Evolutionary conservation across 2,797 vertebrate species (phyloP), one percentile per base, ranked within the genome.

Genomic region (Macropus fuliginosus): DNA sequence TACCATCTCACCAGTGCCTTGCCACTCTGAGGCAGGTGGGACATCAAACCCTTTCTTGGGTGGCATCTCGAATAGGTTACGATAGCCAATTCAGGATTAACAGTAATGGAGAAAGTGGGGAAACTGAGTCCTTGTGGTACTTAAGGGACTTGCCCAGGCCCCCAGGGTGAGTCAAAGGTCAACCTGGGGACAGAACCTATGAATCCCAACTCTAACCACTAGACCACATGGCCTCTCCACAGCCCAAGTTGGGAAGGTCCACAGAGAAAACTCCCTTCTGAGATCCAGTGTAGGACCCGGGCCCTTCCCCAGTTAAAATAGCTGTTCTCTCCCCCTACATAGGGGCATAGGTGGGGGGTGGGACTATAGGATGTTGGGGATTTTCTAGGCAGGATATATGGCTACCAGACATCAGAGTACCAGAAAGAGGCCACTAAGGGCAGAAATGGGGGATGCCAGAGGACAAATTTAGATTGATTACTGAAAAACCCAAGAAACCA

Each of bases 401-500:
- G 96, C 97, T 98, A 97, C 95, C 97, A 98, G 98, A 97, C 97
- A 97, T 94, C 96, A 97, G 94, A 94, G 96, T 94, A 97, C 97
- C 56, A 98, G 97, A 98, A 97, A 92, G 96, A 97, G 96, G 97
- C 98, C 97, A 95, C 92, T 56, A 62, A 93, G 95, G 95, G 95
- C 94, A 96, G 97, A 98, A 98, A 97, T 92, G 97, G 98, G 96
- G 96, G 97, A 91, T 98, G 94, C 98, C 96, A 29, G 93, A 97
- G 97, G 98, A 98, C 97, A 98, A 97, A 98, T 97, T 97, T 98
- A 98, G 97, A 98, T 96, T 94, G 95, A 97, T 97, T 95, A 94
- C 95, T 96, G 95, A 55, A 96, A 97, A 97, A 55, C 95, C 93
- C 94, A 29, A 97, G 95, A 97, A 98, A 97, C 96, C 56, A 93